phyloP scores from a whole-genome alignment of 2,888 invertebrate genomes.

The Epinotia demarniana region DNA sequence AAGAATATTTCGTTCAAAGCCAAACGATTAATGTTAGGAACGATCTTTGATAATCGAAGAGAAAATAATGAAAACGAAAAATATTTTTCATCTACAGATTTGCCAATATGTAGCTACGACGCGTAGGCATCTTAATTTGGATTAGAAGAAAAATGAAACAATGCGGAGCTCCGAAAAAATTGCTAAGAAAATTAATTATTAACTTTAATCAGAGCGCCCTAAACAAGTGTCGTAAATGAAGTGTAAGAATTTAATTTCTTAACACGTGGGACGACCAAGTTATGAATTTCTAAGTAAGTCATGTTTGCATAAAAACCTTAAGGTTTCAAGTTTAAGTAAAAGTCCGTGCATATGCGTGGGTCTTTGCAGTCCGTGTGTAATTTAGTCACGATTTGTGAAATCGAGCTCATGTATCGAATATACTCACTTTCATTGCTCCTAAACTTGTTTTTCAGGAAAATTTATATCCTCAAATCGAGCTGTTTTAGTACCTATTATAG shows the following conservation, averaged over 20 bases:
- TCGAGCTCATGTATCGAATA: too few relatives aligned
- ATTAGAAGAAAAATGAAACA: neutral
- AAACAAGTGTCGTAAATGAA: constrained; percentile 12
- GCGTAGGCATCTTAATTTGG: neutral
- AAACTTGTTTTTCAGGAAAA: too few relatives aligned
- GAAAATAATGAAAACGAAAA: constrained; percentile 9
- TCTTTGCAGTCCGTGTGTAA: neutral
- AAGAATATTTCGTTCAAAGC: constrained; percentile 29
- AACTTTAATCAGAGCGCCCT: constrained; percentile 25
- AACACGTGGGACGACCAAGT: neutral
- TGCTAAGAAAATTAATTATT: constrained; percentile 15
- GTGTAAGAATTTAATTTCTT: neutral
- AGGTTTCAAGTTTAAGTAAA: neutral
- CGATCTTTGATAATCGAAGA: constrained; percentile 30
- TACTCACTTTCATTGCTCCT: too few relatives aligned
- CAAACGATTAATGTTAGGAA: constrained; percentile 17
- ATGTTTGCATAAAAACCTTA: neutral
- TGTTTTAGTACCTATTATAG: too few relatives aligned
- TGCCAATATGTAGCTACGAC: constrained; percentile 4
- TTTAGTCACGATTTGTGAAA: too few relatives aligned
- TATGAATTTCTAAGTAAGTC: neutral
- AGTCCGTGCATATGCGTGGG: neutral
- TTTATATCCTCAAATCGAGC: too few relatives aligned
- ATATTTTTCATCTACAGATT: constrained; percentile 1
- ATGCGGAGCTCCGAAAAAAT: neutral